A percentile compares a stretch with the other conserved stretches of the same genome.
Conservation (phyloP, 2,113 vertebrate genomes). For the Bambusicola thoracicus region DNA sequence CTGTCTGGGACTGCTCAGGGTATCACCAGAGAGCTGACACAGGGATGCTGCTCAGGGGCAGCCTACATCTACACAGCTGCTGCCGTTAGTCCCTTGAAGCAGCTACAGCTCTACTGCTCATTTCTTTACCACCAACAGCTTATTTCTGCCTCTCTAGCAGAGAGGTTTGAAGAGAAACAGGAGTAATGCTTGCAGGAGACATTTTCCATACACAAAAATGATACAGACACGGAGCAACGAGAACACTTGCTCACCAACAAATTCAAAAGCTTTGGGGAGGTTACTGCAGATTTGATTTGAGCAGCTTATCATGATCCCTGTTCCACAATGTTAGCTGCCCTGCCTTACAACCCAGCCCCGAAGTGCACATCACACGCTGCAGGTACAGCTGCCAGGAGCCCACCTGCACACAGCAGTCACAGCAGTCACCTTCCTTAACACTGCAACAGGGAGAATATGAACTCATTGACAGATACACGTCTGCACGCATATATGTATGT, state of each 20-base stretch:
- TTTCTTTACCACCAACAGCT: background rate
- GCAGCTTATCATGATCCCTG: background rate
- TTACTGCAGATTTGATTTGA: background rate
- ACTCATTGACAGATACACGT: background rate
- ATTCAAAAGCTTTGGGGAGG: background rate
- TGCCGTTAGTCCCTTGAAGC: background rate
- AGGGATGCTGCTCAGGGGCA: background rate
- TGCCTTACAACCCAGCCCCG: background rate
- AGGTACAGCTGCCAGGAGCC: background rate
- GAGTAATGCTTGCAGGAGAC: background rate
- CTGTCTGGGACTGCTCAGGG: background rate
- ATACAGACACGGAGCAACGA: accelerated
- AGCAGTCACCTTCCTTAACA: accelerated
- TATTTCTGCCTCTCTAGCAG: background rate
- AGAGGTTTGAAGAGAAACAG: background rate
- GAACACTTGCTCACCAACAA: background rate
- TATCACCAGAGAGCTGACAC: background rate
- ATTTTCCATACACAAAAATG: background rate
- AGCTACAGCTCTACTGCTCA: background rate
- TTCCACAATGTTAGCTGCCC: background rate
- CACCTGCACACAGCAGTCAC: background rate
- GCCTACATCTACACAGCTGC: background rate
- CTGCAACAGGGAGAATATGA: background rate
- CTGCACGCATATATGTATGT: accelerated
- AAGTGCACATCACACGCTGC: background rate